A percentile compares a stretch with the other conserved stretches of the same genome.
Conservation (phyloP, 23 tunicate species). For the Ciona savignyi region DNA sequence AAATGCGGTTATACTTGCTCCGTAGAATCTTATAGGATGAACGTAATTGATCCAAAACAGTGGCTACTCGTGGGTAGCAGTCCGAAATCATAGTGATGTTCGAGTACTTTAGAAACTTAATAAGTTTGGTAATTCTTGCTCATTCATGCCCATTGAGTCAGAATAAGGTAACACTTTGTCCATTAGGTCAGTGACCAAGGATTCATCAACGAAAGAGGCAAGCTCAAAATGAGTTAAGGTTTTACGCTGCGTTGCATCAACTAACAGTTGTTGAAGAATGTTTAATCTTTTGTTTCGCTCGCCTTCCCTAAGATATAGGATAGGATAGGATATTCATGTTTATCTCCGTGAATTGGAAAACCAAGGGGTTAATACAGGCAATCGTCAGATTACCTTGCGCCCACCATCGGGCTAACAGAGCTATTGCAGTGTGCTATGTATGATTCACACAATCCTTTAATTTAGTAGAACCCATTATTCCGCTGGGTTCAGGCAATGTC, state of each 20-base stretch:
- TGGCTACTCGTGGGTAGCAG: constrained; percentile 66
- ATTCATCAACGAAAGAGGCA: constrained; percentile 88
- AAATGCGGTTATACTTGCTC: constrained; percentile 16
- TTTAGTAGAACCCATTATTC: too few species aligned
- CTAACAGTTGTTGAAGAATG: constrained; percentile 28
- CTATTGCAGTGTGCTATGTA: too few species aligned
- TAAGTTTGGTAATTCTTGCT: constrained; percentile 87
- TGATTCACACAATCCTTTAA: too few species aligned
- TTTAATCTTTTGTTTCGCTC: constrained; percentile 30
- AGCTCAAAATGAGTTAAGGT: constrained; percentile 76
- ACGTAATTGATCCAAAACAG: constrained; percentile 85
- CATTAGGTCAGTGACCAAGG: constrained; percentile 37
- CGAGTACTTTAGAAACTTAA: constrained; percentile 52
- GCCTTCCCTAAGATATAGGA: constrained; percentile 34
- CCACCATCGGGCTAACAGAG: too few species aligned
- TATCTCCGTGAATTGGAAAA: too few species aligned
- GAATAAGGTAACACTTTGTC: constrained; percentile 58
- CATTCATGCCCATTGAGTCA: constrained; percentile 91
- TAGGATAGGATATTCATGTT: too few species aligned
- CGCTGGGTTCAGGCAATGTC: too few species aligned
- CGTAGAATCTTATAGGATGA: constrained; percentile 27
- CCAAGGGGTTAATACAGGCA: too few species aligned
- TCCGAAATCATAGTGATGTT: constrained; percentile 67
- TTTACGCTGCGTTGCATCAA: constrained; percentile 23
- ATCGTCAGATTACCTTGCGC: too few species aligned